A percentile compares a stretch with the other conserved stretches of the same genome.
Evolutionary conservation across 2,113 vertebrate genomes (phyloP).

Genomic region (Balaeniceps rex): DNA sequence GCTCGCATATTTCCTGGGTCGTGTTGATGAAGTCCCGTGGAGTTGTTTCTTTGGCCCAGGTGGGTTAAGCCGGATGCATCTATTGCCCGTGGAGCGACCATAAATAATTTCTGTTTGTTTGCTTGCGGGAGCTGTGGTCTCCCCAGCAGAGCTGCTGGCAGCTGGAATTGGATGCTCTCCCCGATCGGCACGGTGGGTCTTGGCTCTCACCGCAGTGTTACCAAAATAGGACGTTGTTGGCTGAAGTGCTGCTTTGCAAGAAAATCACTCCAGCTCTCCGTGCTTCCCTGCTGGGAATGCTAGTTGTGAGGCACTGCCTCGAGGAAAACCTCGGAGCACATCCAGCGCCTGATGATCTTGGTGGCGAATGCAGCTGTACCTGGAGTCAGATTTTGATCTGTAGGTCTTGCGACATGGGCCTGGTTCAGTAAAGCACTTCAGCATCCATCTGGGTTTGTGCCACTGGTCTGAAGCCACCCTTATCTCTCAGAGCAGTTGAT

Average conservation of each 20-base stretch:
- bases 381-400: not conserved
- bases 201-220: not conserved
- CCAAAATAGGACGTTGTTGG: not conserved
- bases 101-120: not conserved
- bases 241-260: not conserved
- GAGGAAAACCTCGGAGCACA: not conserved
- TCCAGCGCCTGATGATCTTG: rapidly evolving
- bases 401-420: rapidly evolving
- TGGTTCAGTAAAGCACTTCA: not conserved
- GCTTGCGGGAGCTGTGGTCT: not conserved
- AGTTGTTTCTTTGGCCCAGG: not conserved
- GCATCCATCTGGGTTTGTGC: not conserved
- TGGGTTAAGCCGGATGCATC: not conserved
- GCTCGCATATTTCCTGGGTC: not conserved
- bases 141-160: not conserved
- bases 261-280: not conserved
- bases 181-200: rapidly evolving
- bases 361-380: not conserved
- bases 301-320: not conserved
- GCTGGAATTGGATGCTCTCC: not conserved
- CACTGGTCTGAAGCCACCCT: not conserved
- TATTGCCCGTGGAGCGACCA: not conserved
- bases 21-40: not conserved
- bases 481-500: not conserved
- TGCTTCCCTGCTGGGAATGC: not conserved